Conservation (phyloP, 2,797 vertebrate genomes). For the Chlorospingus semifuscus region DNA sequence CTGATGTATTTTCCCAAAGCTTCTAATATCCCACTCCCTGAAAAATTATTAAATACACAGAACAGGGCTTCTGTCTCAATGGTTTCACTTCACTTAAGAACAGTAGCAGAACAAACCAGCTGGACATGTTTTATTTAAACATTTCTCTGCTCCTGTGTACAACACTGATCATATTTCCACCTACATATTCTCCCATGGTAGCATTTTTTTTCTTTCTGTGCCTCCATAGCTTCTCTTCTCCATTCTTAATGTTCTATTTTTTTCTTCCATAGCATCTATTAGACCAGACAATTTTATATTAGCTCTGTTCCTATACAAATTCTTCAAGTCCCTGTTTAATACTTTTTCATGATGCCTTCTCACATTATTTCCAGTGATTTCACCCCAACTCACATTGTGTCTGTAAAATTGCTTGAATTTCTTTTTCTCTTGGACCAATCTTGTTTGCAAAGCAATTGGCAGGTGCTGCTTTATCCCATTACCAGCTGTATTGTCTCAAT, state of each 20-base stretch:
- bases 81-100: constrained; percentile 22
- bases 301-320: neutral
- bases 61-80: neutral
- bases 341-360: neutral
- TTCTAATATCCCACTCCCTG: neutral
- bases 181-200: neutral
- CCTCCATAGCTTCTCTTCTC: neutral
- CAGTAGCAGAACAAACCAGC: neutral
- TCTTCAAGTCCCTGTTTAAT: neutral
- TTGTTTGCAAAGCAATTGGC: neutral
- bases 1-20: constrained; percentile 7
- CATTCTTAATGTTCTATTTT: neutral
- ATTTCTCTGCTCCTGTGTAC: neutral
- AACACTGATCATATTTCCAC: neutral
- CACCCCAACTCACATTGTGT: neutral
- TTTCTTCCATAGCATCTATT: neutral
- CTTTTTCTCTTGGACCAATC: neutral
- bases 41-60: neutral
- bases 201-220: neutral
- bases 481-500: neutral
- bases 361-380: neutral
- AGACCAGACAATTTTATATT: neutral
- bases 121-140: constrained; percentile 17
- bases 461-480: neutral
- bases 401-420: neutral